Conservation (phyloP, 2,888 invertebrate genomes). For the Crematogaster levior region DNA sequence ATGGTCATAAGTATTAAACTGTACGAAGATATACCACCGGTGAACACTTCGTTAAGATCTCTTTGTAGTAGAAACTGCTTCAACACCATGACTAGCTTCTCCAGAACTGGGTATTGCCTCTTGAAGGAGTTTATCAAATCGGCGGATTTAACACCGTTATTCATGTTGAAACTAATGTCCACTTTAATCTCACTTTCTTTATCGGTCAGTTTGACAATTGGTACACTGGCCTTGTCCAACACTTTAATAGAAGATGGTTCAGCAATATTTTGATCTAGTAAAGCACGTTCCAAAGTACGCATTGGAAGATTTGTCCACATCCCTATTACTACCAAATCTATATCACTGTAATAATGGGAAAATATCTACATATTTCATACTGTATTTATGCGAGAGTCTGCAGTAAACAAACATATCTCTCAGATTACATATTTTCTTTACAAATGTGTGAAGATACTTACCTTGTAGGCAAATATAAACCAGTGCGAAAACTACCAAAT, state of each 20-base stretch:
- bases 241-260: constrained; percentile 97
- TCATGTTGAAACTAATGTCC: constrained; percentile 99
- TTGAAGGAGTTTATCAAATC: constrained; percentile 97
- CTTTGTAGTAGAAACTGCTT: constrained; percentile 99
- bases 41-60: constrained; percentile 99
- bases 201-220: constrained; percentile 99
- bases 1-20: constrained; percentile 99
- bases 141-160: constrained; percentile 98
- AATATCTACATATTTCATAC: neutral
- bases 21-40: constrained; percentile 99
- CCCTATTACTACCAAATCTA: constrained; percentile 89
- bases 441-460: constrained; percentile 76
- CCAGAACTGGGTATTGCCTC: constrained; percentile 94
- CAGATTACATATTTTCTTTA: neutral
- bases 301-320: constrained; percentile 97
- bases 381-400: neutral
- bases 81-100: constrained; percentile 97
- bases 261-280: constrained; percentile 95
- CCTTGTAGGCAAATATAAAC: constrained; percentile 98
- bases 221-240: constrained; percentile 98
- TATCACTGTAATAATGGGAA: constrained; percentile 87
- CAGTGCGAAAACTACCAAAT: constrained; percentile 99
- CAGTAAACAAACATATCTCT: neutral
- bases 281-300: constrained; percentile 95
- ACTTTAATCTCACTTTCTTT: constrained; percentile 92